These are phyloP conservation scores for Meiosimyza decipiens DNA, from an alignment of 2,888 invertebrate species.

Conservation along the genomic window DNA sequence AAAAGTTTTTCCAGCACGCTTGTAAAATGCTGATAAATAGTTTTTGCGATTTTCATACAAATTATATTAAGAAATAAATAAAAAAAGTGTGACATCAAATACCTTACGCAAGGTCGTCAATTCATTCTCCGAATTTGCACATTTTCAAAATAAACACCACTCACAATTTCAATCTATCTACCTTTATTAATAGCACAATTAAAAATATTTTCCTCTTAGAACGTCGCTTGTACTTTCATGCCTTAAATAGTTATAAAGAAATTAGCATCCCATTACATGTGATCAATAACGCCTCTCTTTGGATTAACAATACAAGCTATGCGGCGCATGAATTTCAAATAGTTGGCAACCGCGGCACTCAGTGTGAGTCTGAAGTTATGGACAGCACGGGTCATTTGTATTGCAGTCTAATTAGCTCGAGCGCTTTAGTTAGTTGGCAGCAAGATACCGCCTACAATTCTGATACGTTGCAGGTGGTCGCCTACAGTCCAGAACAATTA, in stretches of 20 bases:
- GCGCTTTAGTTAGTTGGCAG: conserved; percentile 81
- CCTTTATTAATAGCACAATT: no score
- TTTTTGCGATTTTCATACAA: no score
- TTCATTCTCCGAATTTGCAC: no score
- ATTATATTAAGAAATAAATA: no score
- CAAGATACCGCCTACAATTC: conserved; percentile 73
- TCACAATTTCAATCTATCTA: no score
- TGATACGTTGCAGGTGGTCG: conserved; percentile 67
- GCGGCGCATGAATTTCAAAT: conserved; percentile 67
- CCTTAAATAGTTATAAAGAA: conserved; percentile 73
- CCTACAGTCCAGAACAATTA: conserved; percentile 72
- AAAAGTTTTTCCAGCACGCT: no score
- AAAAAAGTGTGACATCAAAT: no score
- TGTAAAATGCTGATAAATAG: no score
- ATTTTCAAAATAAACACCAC: no score
- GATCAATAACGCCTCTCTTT: conserved; percentile 70
- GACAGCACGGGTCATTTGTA: conserved; percentile 77
- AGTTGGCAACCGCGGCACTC: conserved; percentile 72
- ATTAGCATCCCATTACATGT: conserved; percentile 71
- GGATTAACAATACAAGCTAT: conserved; percentile 64
- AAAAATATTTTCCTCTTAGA: conserved; percentile 39
- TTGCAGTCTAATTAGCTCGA: conserved; percentile 76
- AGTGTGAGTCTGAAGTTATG: conserved; percentile 79
- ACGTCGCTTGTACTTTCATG: conserved; percentile 73
- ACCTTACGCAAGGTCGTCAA: no score